phyloP scores from a whole-genome alignment of 2,888 invertebrate species.

The Campoletis raptor region DNA sequence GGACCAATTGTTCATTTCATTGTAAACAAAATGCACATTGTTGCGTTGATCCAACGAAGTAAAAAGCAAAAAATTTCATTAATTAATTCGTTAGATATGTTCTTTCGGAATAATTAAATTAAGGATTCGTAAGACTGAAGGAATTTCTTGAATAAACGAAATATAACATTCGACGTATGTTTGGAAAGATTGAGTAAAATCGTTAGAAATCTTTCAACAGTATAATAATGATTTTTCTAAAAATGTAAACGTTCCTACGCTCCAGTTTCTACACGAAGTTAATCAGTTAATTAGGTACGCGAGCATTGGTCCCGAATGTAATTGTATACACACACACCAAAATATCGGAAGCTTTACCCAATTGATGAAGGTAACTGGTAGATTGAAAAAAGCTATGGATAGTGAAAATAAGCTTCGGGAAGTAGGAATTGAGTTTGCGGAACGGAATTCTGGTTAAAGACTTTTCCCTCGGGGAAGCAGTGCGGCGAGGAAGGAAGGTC shows the following conservation, averaged over 20 bases:
- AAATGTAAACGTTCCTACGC: background rate
- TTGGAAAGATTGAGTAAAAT: background rate
- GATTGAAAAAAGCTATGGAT: slow-evolving; percentile 22
- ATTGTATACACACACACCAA: slow-evolving; percentile 11
- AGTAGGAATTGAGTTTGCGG: slow-evolving; percentile 58
- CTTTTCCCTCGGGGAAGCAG: slow-evolving; percentile 48
- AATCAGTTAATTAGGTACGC: slow-evolving; percentile 6
- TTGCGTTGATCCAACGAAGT: no score
- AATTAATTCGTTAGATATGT: background rate
- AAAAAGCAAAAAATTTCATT: no score
- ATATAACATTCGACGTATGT: background rate
- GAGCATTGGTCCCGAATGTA: slow-evolving; percentile 10
- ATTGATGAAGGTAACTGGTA: slow-evolving; percentile 17
- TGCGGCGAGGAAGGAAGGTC: background rate
- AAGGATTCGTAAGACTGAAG: background rate
- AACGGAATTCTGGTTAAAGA: slow-evolving; percentile 58
- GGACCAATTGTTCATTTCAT: no score
- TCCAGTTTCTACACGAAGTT: background rate
- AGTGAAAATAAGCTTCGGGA: slow-evolving; percentile 54
- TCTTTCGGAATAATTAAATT: background rate
- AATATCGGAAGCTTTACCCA: slow-evolving; percentile 15
- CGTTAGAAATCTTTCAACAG: background rate
- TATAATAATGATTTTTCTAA: background rate
- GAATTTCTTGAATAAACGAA: background rate
- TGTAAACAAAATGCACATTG: no score